A percentile compares a stretch with the other conserved stretches of the same genome.
Evolutionary conservation across 2,797 vertebrate genomes (phyloP).

Genomic region (Fratercula arctica): DNA sequence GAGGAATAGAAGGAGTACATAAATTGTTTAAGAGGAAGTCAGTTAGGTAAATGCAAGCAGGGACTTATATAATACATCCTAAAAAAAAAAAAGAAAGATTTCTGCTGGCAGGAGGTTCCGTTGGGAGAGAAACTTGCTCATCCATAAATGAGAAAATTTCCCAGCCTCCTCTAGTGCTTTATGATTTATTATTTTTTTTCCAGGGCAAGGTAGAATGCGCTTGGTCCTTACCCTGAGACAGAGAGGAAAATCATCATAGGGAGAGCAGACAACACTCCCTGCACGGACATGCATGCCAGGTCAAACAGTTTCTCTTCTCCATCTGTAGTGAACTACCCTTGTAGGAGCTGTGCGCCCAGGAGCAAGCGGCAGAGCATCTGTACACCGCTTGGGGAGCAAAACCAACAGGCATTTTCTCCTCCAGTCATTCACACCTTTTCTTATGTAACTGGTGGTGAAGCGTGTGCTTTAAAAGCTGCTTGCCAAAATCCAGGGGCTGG

Average conservation of each 20-base stretch:
- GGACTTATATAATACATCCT: conserved; percentile 63
- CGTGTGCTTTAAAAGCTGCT: neutral
- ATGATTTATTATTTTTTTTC: neutral
- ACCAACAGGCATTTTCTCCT: conserved; percentile 9
- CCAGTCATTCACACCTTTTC: conserved; percentile 34
- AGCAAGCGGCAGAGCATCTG: conserved; percentile 11
- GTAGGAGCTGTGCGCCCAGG: neutral
- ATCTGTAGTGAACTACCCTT: neutral
- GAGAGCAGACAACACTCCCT: neutral
- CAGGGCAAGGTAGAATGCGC: conserved; percentile 32
- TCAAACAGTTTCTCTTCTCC: neutral
- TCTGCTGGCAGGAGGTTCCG: conserved; percentile 56
- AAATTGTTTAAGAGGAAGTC: conserved; percentile 56
- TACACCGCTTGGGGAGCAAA: neutral
- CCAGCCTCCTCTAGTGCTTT: conserved; percentile 43
- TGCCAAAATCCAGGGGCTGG: conserved; percentile 24
- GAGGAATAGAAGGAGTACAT: neutral
- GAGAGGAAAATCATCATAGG: neutral
- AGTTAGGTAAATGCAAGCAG: conserved; percentile 40
- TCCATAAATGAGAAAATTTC: conserved; percentile 63
- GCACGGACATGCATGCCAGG: fast-evolving
- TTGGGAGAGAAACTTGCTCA: conserved; percentile 65
- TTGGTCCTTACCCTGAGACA: neutral
- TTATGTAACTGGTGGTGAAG: conserved; percentile 19
- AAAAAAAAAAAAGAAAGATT: neutral